Percentiles rank a stretch among this genome's conserved stretches.
Conservation (phyloP, 2,888 invertebrate genomes). For the Ecliptopera silaceata region DNA sequence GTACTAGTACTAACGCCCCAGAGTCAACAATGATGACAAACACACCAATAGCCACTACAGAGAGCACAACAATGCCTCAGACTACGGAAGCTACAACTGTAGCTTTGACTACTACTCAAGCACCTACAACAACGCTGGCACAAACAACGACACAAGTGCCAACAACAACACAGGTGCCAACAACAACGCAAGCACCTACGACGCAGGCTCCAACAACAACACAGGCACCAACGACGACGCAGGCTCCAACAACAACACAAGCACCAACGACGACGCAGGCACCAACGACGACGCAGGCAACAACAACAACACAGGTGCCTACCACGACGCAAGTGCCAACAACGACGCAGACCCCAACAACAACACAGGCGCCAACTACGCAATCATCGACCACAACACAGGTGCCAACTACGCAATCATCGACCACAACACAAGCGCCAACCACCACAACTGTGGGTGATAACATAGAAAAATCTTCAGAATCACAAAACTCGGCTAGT, state of each 20-base stretch:
- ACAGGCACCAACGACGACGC: slow-evolving; percentile 31
- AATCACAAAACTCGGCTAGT: slow-evolving; percentile 61
- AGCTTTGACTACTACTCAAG: slow-evolving; percentile 34
- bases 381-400: slow-evolving; percentile 40
- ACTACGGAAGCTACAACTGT: slow-evolving; percentile 25
- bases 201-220: slow-evolving; percentile 37
- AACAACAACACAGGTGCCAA: slow-evolving; percentile 33
- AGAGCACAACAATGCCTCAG: slow-evolving; percentile 24
- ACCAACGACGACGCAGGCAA: slow-evolving; percentile 26
- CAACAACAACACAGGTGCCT: slow-evolving; percentile 36
- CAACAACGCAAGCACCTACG: slow-evolving; percentile 28
- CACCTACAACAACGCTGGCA: slow-evolving; percentile 41
- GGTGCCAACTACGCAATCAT: slow-evolving; percentile 33
- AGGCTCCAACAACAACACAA: slow-evolving; percentile 27
- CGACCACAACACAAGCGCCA: slow-evolving; percentile 44
- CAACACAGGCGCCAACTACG: slow-evolving; percentile 30
- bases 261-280: slow-evolving; percentile 34
- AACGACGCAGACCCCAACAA: slow-evolving; percentile 36
- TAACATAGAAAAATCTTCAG: slow-evolving; percentile 57
- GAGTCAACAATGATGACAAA: slow-evolving; percentile 19
- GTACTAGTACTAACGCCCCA: slow-evolving; percentile 37
- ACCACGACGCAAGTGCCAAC: slow-evolving; percentile 31
- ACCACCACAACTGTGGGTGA: slow-evolving; percentile 52
- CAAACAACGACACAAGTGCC: slow-evolving; percentile 42
- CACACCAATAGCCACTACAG: slow-evolving; percentile 38